Base-by-base conservation (phyloP, 2,113 vertebrate species). In the Antennarius striatus region DNA sequence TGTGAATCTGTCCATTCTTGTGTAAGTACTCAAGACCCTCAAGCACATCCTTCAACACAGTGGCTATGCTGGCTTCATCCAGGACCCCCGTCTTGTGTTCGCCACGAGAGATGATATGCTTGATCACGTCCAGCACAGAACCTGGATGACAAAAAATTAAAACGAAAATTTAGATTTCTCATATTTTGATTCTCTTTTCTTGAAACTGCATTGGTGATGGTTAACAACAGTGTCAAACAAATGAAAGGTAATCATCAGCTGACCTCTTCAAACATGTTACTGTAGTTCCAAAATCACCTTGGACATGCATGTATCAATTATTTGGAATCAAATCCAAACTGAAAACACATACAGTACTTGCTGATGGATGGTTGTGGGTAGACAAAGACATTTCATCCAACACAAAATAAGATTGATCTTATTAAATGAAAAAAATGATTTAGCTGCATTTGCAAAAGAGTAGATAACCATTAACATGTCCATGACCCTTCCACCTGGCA, bases 1-100 rank as follows among this genome's bases (percentile, higher is more conserved):
- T 96, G 90, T 98, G 97, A 78, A 98, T 98, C 89, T 99, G 97
- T 30, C 97, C 97, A 0, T 99, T 99, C 91, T 96, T 98, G 87
- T 99, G 97, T 17, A 99, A 87, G 68, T 98, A 99, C 73, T 99
- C 97, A 76, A 99, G 79, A 1, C 96, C 97, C 39, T 98, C 95
- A 10, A 99, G 87, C 56, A 98, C 97, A 58, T 98, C 97, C 77
- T 91, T 96, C 55, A 99, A 90, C 73, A 98, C 94, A 0, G 96
- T 98, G 67, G 97, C 97, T 82, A 99, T 99, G 80, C 94, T 95
- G 1, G 96, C 50, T 66, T 98, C 96, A 72, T 99, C 97, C 73
- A 99, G 90, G 75, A 99, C 97, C 39, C 96, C 97, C 0, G 88
- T 93, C 90, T 94, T 98, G 89, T 99, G 96, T 11, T 99, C 96